Base-by-base conservation (phyloP, 2,888 invertebrate genomes). In the Aromia moschata region DNA sequence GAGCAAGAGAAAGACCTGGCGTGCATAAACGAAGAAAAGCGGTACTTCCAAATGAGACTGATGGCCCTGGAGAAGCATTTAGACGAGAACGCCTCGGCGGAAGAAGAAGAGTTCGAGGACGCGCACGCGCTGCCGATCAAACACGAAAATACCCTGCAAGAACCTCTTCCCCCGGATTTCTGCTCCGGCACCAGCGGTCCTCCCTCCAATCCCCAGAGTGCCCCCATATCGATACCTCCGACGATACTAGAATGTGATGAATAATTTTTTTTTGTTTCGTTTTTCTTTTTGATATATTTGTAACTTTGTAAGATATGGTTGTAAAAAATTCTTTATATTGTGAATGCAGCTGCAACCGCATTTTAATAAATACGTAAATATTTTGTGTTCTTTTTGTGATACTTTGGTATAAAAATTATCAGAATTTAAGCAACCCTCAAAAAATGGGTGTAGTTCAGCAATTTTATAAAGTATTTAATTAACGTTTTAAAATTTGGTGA, bases 1-100 rank as follows among this genome's bases (percentile, higher is more conserved):
- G 84, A 85, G 57, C 85, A 85, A 69, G 86, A 86, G 65, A 83
- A 83, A 60, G 85, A 86, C 71, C 73, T 86, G 43, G 83, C 83
- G 30, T 80, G 83, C 60, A 76, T 86, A 17, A 86, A 85, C 37
- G 85, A 86, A 74, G 83, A 85, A 56, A 80, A 86, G 70, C 79
- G 85, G 2, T 85, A 84, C 67, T 84, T 84, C 77, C 85, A 86
- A 75, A 83, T 84, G 74, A 81, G 84, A 65, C 65, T 80, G 58
- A 79, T 80, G 72, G 74, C 73, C 49, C 64, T 80, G 37, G 77
- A 79, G 46, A 69, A 69, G 37, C 70, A 70, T 53, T 49, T 74
- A 4, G 74, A 75, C 36, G 69, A 65, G 9, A 61, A 64, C 18
- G 60, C 65, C 37, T 70, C 72, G 0, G 68, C 67, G 2, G 73